phyloP scores from a whole-genome alignment of 1,140 invertebrate species.

The Diorhabda sublineata region DNA sequence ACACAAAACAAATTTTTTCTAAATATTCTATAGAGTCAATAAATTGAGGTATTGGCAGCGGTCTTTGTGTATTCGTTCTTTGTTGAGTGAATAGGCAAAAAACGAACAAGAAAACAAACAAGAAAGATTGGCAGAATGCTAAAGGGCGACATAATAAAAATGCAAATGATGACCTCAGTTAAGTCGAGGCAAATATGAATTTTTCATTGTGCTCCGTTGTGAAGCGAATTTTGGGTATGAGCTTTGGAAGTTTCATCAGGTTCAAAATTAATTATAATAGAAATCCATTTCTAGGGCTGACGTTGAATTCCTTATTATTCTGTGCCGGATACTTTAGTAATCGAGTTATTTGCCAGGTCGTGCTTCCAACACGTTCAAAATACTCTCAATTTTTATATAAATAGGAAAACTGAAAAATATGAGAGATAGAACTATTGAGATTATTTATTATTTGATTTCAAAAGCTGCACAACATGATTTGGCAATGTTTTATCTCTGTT shows the following conservation, averaged over 20 bases:
- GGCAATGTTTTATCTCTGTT: too few relatives aligned
- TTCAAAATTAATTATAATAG: background rate
- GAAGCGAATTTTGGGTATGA: background rate
- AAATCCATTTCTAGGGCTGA: background rate
- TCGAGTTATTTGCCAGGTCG: background rate
- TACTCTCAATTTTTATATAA: background rate
- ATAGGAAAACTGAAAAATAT: too few relatives aligned
- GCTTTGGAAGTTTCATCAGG: background rate
- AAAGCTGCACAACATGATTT: too few relatives aligned
- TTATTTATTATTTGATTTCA: too few relatives aligned
- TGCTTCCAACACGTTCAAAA: background rate
- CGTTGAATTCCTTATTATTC: slow-evolving; percentile 3
- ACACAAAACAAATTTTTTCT: too few relatives aligned
- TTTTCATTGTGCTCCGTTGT: slow-evolving; percentile 27
- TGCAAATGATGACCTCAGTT: slow-evolving; percentile 31
- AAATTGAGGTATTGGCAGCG: background rate
- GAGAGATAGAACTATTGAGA: too few relatives aligned
- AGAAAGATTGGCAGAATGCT: slow-evolving; percentile 17
- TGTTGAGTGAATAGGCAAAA: slow-evolving; percentile 26
- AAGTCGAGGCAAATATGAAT: slow-evolving; percentile 28
- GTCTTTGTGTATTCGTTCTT: slow-evolving; percentile 21
- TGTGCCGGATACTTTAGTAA: background rate
- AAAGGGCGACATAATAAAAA: slow-evolving; percentile 30
- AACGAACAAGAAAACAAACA: slow-evolving; percentile 29
- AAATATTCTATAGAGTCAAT: background rate